Conservation (phyloP, 2,113 vertebrate genomes). For the Noctilio leporinus region DNA sequence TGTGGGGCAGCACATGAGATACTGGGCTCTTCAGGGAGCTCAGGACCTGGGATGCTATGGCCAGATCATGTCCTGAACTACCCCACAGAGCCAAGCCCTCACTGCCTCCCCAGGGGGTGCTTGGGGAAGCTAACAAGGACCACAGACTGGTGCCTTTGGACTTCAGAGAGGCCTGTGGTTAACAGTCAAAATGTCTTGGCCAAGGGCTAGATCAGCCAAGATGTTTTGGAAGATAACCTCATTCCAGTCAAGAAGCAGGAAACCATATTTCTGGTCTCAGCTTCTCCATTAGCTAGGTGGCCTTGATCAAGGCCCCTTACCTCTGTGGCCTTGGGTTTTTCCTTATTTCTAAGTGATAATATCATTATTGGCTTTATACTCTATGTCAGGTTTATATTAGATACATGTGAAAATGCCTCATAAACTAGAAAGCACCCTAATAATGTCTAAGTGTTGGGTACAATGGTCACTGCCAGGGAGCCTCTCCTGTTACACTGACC, state of each 20-base stretch:
- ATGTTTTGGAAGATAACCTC: neutral
- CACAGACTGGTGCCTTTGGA: neutral
- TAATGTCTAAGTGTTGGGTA: too few species aligned
- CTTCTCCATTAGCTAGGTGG: neutral
- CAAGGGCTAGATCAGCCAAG: neutral
- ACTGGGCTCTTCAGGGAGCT: fast-evolving
- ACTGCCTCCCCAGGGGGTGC: fast-evolving
- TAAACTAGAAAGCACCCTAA: neutral
- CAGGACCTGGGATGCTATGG: neutral
- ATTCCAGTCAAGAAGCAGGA: neutral
- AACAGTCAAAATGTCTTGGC: neutral
- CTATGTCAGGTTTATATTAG: neutral
- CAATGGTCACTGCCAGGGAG: neutral
- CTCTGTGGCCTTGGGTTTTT: neutral
- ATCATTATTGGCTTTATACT: neutral
- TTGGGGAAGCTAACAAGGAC: neutral
- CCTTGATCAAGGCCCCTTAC: neutral
- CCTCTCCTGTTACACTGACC: neutral
- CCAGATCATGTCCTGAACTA: neutral
- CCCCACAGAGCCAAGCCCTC: neutral
- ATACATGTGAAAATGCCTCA: neutral
- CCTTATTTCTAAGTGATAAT: neutral
- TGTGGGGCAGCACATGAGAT: neutral
- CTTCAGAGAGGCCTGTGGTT: neutral
- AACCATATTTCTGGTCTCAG: neutral